Evolutionary conservation across 2,888 invertebrate genomes (phyloP).

Genomic region (Colostygia pectinataria): DNA sequence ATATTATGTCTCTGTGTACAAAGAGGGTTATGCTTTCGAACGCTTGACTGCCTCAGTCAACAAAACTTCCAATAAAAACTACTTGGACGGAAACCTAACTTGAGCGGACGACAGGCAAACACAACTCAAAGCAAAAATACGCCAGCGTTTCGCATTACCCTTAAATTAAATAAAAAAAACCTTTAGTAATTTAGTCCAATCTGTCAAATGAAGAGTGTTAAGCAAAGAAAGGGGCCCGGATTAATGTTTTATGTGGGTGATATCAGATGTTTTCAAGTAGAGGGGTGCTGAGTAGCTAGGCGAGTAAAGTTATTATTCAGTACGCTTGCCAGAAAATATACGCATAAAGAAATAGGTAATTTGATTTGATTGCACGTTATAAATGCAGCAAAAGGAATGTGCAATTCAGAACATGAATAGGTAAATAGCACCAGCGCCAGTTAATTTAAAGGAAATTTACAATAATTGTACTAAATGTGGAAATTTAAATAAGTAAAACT

Average conservation of each 20-base stretch:
- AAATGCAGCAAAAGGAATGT: conserved; percentile 8
- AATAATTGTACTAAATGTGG: too few species aligned
- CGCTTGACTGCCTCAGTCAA: conserved; percentile 65
- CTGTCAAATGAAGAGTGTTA: conserved; percentile 82
- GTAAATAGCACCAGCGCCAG: conserved; percentile 4
- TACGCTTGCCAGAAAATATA: conserved; percentile 20
- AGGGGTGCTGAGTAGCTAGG: conserved; percentile 41
- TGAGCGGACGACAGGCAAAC: conserved; percentile 59
- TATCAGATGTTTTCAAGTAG: conserved; percentile 59
- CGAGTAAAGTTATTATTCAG: conserved; percentile 38
- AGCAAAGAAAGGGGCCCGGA: conserved; percentile 76
- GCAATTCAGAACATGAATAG: conserved; percentile 9
- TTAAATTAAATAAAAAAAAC: conserved; percentile 80
- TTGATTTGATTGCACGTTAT: conserved; percentile 19
- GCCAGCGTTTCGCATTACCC: conserved; percentile 66
- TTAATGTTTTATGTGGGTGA: conserved; percentile 69
- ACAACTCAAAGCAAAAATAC: conserved; percentile 54
- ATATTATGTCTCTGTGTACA: conserved; percentile 70
- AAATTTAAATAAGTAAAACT: too few species aligned
- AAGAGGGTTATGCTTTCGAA: conserved; percentile 51
- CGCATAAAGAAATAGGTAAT: conserved; percentile 22
- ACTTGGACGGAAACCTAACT: conserved; percentile 64
- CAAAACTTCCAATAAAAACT: conserved; percentile 78
- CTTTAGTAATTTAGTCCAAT: conserved; percentile 77
- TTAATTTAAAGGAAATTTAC: too few species aligned